phyloP scores from a whole-genome alignment of 2,888 invertebrate species.

The Sialis lutaria region DNA sequence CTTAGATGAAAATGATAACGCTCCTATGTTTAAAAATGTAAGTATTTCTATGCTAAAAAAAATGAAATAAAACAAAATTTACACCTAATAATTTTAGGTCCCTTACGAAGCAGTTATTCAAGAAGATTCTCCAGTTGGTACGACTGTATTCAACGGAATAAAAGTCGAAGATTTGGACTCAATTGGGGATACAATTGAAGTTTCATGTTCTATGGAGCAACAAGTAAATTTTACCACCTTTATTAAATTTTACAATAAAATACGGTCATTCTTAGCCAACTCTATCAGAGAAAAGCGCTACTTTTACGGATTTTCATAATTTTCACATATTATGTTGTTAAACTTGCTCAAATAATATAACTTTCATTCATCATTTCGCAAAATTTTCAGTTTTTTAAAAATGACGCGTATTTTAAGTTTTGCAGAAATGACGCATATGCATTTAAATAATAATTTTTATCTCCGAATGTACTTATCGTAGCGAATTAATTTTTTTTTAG shows the following conservation, averaged over 20 bases:
- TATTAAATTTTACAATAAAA: background rate
- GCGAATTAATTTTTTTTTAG: too few relatives aligned
- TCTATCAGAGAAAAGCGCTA: too few relatives aligned
- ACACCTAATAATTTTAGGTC: conserved; percentile 28
- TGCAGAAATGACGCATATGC: too few relatives aligned
- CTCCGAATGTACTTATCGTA: too few relatives aligned
- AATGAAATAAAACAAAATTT: background rate
- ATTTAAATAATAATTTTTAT: too few relatives aligned
- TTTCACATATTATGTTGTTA: too few relatives aligned
- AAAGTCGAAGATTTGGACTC: conserved; percentile 63
- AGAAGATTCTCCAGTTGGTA: conserved; percentile 57
- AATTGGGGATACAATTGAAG: conserved; percentile 63
- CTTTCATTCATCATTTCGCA: too few relatives aligned
- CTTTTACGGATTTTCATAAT: too few relatives aligned
- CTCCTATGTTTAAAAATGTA: conserved; percentile 62
- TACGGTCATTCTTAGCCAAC: too few relatives aligned
- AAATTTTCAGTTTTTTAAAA: too few relatives aligned
- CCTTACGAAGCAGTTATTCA: conserved; percentile 65
- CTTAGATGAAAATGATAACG: conserved; percentile 76
- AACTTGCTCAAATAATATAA: too few relatives aligned
- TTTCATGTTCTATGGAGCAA: conserved; percentile 39
- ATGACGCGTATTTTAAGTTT: too few relatives aligned
- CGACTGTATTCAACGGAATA: conserved; percentile 54
- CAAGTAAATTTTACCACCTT: conserved; percentile 19
- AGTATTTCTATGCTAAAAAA: conserved; percentile 16